Evolutionary conservation across 1,140 invertebrate species (phyloP).

Genomic region (Drosophila auraria): DNA sequence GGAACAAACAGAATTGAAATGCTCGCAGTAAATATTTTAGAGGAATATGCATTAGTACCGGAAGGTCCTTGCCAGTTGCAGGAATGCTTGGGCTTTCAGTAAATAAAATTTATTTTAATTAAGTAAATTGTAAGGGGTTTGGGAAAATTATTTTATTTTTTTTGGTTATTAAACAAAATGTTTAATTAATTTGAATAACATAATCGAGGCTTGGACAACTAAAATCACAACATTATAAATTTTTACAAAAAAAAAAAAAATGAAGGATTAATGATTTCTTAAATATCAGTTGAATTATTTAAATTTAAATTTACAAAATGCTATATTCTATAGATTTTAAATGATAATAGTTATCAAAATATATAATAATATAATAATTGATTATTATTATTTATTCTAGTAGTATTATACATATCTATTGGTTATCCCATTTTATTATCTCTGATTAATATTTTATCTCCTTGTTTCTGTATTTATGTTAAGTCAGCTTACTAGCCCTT

Average conservation of each 20-base stretch:
- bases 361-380: too few species aligned
- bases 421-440: neutral
- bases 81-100: neutral
- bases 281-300: too few species aligned
- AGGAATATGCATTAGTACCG: slow-evolving; percentile 3
- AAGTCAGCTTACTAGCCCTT: neutral
- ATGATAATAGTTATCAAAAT: too few species aligned
- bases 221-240: too few species aligned
- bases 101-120: too few species aligned
- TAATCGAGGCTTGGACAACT: too few species aligned
- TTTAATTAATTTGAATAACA: neutral
- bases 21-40: neutral
- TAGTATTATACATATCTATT: neutral
- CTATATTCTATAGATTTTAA: too few species aligned
- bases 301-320: too few species aligned
- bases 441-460: neutral
- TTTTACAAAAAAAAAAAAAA: too few species aligned
- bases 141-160: neutral
- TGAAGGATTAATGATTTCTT: too few species aligned
- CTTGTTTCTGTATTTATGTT: neutral
- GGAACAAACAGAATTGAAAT: slow-evolving; percentile 1
- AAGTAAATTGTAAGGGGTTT: neutral
- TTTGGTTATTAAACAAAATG: neutral
- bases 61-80: slow-evolving; percentile 7
- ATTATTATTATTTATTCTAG: too few species aligned